These are phyloP conservation scores for Calycopis cecrops DNA, from an alignment of 1,140 invertebrate genomes.

Conservation along the genomic window DNA sequence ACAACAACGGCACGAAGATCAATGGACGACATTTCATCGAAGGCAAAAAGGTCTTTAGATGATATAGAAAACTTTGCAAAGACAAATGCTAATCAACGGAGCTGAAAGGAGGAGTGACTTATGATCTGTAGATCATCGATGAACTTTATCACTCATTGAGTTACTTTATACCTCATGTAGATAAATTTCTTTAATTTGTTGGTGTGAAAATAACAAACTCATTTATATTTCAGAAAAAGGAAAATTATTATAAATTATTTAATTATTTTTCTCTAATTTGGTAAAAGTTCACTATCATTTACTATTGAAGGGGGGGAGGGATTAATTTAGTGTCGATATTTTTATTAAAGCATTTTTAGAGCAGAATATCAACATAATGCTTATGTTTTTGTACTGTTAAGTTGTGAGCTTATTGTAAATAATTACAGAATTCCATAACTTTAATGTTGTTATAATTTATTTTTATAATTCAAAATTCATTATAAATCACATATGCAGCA, in stretches of 20 bases:
- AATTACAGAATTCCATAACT: slow-evolving; percentile 4
- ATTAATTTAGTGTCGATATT: not conserved
- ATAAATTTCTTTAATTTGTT: not conserved
- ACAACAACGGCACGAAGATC: slow-evolving; percentile 83
- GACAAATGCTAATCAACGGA: slow-evolving; percentile 68
- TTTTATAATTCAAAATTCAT: slow-evolving; percentile 13
- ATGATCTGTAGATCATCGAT: slow-evolving; percentile 6
- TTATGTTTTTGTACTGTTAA: slow-evolving; percentile 7
- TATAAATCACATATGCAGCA: not conserved
- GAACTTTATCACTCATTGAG: slow-evolving; percentile 10
- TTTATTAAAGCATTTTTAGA: slow-evolving; percentile 4
- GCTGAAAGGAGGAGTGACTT: slow-evolving; percentile 72
- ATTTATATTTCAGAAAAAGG: too few relatives aligned
- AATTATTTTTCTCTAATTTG: too few relatives aligned
- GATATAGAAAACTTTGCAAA: slow-evolving; percentile 73
- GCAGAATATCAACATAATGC: slow-evolving; percentile 4
- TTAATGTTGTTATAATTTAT: slow-evolving; percentile 16
- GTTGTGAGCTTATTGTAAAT: slow-evolving; percentile 4
- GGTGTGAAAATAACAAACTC: not conserved
- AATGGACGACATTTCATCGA: slow-evolving; percentile 84
- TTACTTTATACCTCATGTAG: slow-evolving; percentile 17
- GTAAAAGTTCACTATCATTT: too few relatives aligned
- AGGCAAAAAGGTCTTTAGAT: slow-evolving; percentile 71
- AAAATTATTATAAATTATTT: too few relatives aligned
- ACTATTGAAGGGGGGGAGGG: too few relatives aligned